These are phyloP conservation scores for Coptotermes formosanus DNA, from an alignment of 1,140 invertebrate genomes.

Conservation along the genomic window DNA sequence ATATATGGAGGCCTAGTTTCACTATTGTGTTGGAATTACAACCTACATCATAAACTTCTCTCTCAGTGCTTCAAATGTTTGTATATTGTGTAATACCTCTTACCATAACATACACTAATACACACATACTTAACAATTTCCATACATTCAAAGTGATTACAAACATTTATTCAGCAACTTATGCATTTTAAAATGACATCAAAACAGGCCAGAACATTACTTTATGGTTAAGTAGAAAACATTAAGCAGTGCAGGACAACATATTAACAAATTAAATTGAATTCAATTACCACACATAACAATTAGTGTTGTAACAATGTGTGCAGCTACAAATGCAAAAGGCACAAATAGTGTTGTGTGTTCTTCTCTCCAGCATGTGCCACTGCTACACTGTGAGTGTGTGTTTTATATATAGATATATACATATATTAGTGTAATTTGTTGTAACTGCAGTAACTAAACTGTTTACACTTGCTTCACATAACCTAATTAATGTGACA, in stretches of 20 bases:
- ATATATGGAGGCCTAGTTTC: no score
- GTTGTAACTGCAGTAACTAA: background rate
- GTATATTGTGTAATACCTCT: no score
- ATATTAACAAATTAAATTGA: background rate
- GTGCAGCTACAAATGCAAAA: slow-evolving; percentile 16
- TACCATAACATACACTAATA: background rate
- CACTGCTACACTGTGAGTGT: background rate
- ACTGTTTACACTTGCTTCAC: no score
- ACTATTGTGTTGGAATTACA: no score
- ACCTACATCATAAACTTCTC: no score
- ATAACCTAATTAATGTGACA: no score
- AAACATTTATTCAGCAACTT: background rate
- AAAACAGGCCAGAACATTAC: background rate
- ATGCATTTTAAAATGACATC: background rate
- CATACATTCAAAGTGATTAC: background rate
- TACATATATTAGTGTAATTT: background rate
- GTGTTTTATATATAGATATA: background rate
- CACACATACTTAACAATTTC: background rate
- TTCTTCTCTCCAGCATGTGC: background rate
- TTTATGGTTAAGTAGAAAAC: background rate
- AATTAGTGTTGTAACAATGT: background rate
- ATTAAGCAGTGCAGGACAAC: background rate
- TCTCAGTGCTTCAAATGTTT: no score
- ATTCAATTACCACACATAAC: background rate
- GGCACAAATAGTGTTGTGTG: background rate